phyloP scores from a whole-genome alignment of 1,140 invertebrate species.

The Penaeus indicus region DNA sequence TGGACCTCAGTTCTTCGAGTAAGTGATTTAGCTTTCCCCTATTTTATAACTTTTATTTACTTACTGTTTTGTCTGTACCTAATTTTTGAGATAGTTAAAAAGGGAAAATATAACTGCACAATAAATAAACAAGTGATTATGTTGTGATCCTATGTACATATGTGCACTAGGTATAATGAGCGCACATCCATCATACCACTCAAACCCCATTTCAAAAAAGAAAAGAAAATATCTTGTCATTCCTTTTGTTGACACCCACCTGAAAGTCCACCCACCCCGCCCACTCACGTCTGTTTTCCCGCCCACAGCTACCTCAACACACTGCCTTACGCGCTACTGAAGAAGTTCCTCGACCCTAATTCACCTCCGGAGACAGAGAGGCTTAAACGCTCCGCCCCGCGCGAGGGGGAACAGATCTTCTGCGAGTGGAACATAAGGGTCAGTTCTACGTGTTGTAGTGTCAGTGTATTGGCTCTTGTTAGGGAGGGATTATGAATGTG shows the following conservation, averaged over 20 bases:
- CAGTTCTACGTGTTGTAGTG: background rate
- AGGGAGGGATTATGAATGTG: background rate
- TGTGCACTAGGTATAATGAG: too few relatives aligned
- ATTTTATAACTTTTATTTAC: background rate
- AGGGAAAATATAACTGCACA: too few relatives aligned
- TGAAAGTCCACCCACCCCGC: background rate
- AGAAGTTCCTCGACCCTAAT: conserved; percentile 45
- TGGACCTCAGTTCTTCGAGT: conserved; percentile 56
- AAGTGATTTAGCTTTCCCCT: conserved; percentile 9
- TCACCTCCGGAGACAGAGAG: background rate
- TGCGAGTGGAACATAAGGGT: conserved; percentile 66
- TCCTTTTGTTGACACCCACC: too few relatives aligned
- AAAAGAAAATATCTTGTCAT: too few relatives aligned
- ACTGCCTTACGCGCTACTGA: conserved; percentile 48
- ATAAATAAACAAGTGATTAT: too few relatives aligned
- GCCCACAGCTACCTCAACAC: conserved; percentile 56
- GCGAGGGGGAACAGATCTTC: conserved; percentile 53
- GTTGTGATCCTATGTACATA: too few relatives aligned
- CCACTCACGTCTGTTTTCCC: background rate
- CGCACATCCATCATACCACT: too few relatives aligned
- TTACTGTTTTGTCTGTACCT: background rate
- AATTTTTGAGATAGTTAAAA: too few relatives aligned
- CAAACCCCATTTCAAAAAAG: too few relatives aligned
- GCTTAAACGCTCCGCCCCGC: background rate
- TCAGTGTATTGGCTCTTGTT: too few relatives aligned